Conservation (phyloP, 1,140 invertebrate species). For the Mizuhopecten yessoensis region DNA sequence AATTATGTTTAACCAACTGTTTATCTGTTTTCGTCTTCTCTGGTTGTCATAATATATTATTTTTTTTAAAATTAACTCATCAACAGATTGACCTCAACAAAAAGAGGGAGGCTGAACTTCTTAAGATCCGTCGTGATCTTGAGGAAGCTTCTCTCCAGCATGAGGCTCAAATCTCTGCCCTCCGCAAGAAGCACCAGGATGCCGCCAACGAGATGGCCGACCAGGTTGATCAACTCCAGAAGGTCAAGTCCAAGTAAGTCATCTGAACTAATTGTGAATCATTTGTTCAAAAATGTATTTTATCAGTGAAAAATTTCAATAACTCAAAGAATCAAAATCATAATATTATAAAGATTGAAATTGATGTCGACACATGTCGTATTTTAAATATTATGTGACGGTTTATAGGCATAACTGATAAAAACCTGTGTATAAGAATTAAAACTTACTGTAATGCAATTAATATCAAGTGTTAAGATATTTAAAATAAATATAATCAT, state of each 20-base stretch:
- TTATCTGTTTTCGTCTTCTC: not conserved
- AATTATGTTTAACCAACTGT: too few relatives aligned
- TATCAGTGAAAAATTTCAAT: too few relatives aligned
- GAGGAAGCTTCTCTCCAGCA: slow-evolving; percentile 99
- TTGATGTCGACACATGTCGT: too few relatives aligned
- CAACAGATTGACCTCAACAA: slow-evolving; percentile 97
- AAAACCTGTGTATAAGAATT: too few relatives aligned
- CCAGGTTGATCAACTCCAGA: slow-evolving; percentile 99
- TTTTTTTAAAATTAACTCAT: not conserved
- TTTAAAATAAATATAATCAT: not conserved
- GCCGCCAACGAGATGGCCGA: slow-evolving; percentile 96
- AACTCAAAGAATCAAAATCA: too few relatives aligned
- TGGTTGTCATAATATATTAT: not conserved
- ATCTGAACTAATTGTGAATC: not conserved
- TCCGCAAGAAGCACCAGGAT: slow-evolving; percentile 99
- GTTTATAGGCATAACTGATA: too few relatives aligned
- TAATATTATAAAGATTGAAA: too few relatives aligned
- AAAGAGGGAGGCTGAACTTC: slow-evolving; percentile 98
- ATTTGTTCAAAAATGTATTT: too few relatives aligned
- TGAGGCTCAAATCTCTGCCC: slow-evolving; percentile 95
- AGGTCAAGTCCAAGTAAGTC: slow-evolving; percentile 98
- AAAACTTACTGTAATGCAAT: too few relatives aligned
- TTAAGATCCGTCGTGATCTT: slow-evolving; percentile 98
- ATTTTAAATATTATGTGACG: too few relatives aligned
- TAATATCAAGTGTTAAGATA: too few relatives aligned